Evolutionary conservation across 2,797 vertebrate genomes (phyloP).

Genomic region (Chaetophractus vellerosus): DNA sequence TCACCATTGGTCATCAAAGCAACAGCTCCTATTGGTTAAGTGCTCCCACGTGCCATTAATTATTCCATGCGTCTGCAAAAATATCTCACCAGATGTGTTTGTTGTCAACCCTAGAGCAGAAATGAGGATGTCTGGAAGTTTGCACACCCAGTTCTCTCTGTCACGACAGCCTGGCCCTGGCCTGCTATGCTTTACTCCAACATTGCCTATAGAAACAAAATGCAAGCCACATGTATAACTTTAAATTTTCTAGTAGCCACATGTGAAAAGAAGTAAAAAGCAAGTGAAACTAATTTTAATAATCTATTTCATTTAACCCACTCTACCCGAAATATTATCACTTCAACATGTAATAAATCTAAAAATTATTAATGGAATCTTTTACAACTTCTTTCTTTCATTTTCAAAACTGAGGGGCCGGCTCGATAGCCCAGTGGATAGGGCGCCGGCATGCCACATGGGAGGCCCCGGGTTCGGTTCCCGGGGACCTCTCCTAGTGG

Average conservation of each 20-base stretch:
- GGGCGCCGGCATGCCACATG: too few species aligned
- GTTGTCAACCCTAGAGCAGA: background rate
- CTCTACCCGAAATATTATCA: background rate
- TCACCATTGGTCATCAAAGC: background rate
- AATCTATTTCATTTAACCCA: background rate
- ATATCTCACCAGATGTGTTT: background rate
- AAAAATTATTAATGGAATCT: background rate
- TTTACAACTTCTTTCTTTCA: background rate
- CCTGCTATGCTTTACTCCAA: too few species aligned
- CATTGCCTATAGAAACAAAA: background rate
- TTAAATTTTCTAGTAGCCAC: background rate
- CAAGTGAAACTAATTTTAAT: background rate
- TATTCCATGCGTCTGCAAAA: background rate
- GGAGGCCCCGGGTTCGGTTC: too few species aligned
- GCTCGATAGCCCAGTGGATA: too few species aligned
- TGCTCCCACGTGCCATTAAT: background rate
- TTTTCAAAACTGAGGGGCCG: background rate
- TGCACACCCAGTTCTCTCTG: background rate
- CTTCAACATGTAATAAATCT: background rate
- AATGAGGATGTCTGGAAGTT: background rate
- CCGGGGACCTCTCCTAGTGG: too few species aligned
- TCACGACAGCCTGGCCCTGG: background rate
- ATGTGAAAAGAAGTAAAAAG: slow-evolving; percentile 11
- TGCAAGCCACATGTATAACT: background rate
- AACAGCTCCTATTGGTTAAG: background rate